Evolutionary conservation across 2,888 invertebrate genomes (phyloP).

Genomic region (Hirtodrosophila cameraria): DNA sequence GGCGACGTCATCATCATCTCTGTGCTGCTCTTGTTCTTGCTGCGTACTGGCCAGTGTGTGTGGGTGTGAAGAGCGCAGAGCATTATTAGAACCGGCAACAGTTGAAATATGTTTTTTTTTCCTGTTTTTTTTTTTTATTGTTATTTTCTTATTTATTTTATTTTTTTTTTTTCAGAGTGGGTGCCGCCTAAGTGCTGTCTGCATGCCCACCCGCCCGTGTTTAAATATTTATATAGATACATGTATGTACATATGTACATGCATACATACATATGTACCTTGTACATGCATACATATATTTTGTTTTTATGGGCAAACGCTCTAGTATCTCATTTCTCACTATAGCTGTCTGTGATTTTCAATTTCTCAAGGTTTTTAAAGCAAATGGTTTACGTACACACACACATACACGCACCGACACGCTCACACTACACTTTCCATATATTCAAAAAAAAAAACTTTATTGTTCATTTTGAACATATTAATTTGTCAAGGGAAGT

Average conservation of each 20-base stretch:
- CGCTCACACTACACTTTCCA: constrained; percentile 46
- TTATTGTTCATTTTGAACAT: constrained; percentile 26
- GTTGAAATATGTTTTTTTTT: constrained; percentile 64
- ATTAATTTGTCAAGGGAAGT: constrained; percentile 39
- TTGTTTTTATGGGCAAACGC: constrained; percentile 73
- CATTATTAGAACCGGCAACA: constrained; percentile 65
- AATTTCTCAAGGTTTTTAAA: constrained; percentile 69
- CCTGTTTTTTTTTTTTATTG: constrained; percentile 28
- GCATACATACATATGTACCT: no score
- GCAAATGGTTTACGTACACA: constrained; percentile 54
- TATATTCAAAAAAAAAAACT: constrained; percentile 15
- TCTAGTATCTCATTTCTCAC: constrained; percentile 76
- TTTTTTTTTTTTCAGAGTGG: constrained; percentile 55
- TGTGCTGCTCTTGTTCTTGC: constrained; percentile 7
- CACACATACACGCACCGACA: constrained; percentile 23
- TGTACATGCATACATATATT: constrained; percentile 33
- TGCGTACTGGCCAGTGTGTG: constrained; percentile 13
- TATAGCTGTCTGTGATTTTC: constrained; percentile 63
- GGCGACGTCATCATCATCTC: constrained; percentile 50
- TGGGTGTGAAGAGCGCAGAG: constrained; percentile 44
- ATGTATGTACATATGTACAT: no score
- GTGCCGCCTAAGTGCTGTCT: constrained; percentile 74
- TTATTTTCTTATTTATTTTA: no score
- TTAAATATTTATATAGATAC: constrained; percentile 64
- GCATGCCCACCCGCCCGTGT: constrained; percentile 40